Evolutionary conservation across 1,140 invertebrate species (phyloP).

Genomic region (Dufourea novaeangliae): DNA sequence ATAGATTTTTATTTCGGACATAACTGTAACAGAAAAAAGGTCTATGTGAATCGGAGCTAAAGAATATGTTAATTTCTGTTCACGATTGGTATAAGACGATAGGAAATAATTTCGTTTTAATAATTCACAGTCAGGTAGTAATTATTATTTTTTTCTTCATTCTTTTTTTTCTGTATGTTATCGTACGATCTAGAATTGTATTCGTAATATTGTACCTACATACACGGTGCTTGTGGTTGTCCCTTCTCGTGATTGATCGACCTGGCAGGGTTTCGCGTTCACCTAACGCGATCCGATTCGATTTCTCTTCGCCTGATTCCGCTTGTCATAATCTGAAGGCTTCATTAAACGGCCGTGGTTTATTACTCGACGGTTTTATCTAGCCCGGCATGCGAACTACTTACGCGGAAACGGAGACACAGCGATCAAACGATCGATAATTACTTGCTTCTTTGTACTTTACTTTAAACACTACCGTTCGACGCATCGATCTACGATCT

Average conservation of each 20-base stretch:
- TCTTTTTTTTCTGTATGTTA: too few species aligned
- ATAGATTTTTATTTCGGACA: background rate
- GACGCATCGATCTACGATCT: background rate
- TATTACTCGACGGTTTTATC: slow-evolving; percentile 22
- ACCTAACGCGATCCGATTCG: slow-evolving; percentile 33
- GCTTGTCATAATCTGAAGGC: slow-evolving; percentile 45
- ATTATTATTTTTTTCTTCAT: too few species aligned
- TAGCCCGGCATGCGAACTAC: slow-evolving; percentile 5
- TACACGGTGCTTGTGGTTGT: slow-evolving; percentile 29
- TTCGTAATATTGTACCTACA: background rate
- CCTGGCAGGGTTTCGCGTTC: slow-evolving; percentile 2
- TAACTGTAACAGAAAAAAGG: too few species aligned
- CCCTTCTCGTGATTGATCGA: slow-evolving; percentile 38
- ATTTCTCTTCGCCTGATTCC: slow-evolving; percentile 43
- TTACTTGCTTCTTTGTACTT: background rate
- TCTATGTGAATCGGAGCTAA: too few species aligned
- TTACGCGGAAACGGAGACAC: slow-evolving; percentile 12
- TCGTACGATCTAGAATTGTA: background rate
- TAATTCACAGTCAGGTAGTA: too few species aligned
- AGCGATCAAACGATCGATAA: slow-evolving; percentile 5
- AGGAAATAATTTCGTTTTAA: background rate
- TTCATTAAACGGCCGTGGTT: slow-evolving; percentile 31
- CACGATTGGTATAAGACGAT: too few species aligned
- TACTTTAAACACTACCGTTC: slow-evolving; percentile 4
- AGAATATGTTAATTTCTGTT: too few species aligned